phyloP scores from a whole-genome alignment of 2,113 vertebrate species.

The Chelonoidis abingdonii region DNA sequence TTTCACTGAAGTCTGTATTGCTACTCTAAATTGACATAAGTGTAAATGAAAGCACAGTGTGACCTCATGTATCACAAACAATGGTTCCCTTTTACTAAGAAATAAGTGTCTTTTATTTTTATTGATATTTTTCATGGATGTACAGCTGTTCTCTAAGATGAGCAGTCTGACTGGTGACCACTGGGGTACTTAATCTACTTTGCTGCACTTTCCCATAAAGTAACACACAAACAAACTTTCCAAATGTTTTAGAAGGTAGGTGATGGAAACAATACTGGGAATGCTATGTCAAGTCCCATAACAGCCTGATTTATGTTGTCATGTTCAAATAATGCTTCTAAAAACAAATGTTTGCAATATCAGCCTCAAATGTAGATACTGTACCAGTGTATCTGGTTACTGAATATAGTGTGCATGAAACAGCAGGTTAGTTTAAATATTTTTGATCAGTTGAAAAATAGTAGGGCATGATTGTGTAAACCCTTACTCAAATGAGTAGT shows the following conservation, averaged over 20 bases:
- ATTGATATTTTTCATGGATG: background rate
- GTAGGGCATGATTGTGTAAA: rapidly evolving
- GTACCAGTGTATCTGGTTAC: rapidly evolving
- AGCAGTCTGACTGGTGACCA: background rate
- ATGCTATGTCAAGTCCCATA: rapidly evolving
- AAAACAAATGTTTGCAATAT: background rate
- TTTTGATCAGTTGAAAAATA: background rate
- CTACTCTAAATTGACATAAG: background rate
- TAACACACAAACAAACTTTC: background rate
- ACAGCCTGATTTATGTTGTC: background rate
- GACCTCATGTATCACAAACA: background rate
- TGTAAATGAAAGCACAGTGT: background rate
- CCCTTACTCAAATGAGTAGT: rapidly evolving
- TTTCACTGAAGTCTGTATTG: background rate
- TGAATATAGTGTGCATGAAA: rapidly evolving
- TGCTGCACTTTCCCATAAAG: background rate
- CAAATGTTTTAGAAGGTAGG: background rate
- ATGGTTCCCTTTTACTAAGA: background rate
- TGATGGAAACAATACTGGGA: background rate
- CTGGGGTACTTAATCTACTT: background rate
- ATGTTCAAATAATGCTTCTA: background rate
- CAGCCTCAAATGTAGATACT: background rate
- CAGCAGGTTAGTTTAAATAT: background rate
- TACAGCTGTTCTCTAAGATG: background rate
- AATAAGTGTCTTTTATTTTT: background rate